phyloP scores from a whole-genome alignment of 2,797 vertebrate genomes.

The Cuculus canorus region DNA sequence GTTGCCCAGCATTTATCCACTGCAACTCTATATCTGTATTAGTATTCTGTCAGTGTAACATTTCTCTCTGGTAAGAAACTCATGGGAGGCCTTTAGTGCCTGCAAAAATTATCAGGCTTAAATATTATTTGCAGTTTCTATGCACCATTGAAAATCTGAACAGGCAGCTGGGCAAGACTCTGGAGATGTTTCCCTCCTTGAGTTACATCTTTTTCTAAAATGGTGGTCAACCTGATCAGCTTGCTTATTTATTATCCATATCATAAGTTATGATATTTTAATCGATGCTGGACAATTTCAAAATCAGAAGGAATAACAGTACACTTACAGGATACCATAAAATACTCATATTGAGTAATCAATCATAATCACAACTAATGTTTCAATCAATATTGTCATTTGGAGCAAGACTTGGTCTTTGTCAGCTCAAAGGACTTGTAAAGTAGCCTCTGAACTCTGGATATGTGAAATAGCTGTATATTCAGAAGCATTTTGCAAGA shows the following conservation, averaged over 20 bases:
- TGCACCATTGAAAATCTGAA: background rate
- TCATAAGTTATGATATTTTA: background rate
- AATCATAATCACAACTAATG: background rate
- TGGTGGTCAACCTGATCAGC: background rate
- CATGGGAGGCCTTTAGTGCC: background rate
- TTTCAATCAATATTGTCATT: background rate
- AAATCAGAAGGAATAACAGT: background rate
- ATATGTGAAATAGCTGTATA: background rate
- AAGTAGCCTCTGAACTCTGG: background rate
- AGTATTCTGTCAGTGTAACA: background rate
- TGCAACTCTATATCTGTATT: background rate
- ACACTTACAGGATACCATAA: background rate
- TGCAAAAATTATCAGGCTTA: slow-evolving; percentile 25
- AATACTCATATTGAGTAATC: background rate
- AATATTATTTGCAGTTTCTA: slow-evolving; percentile 15
- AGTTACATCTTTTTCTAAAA: background rate
- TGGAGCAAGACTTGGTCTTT: background rate
- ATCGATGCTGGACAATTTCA: background rate
- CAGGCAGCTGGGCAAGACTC: background rate
- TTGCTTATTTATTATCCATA: background rate
- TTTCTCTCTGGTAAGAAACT: background rate
- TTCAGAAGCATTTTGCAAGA: background rate
- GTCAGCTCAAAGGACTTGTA: background rate
- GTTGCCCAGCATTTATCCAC: background rate
- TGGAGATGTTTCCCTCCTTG: background rate